Base-by-base conservation (phyloP, 2,113 vertebrate species). In the Xenopus laevis region DNA sequence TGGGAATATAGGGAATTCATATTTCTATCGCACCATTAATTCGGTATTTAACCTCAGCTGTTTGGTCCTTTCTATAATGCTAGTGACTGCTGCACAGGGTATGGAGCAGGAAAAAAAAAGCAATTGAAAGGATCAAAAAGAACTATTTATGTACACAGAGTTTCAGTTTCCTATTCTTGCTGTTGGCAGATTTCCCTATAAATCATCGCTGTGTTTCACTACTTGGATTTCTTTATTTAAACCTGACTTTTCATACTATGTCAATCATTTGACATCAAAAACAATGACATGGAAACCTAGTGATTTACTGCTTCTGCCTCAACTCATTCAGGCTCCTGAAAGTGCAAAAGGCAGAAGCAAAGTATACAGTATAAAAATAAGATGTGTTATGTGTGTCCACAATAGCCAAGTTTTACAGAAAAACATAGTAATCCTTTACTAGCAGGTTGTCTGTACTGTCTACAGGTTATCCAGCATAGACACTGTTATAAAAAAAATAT, bases 211-310 rank as follows among this genome's bases (percentile, higher is more conserved):
- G 27, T 53, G 23, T 64, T 44, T 65, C 17, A 66, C 30, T 16
- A 50, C 13, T 50, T 40, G 40, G 52, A 50, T 68, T 45, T 74
- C 11, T n/a, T 16, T 64, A 27, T 64, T 13, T 64, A 53, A 30
- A 40, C 23, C 53, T 53, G 33, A 40, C 6, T 40, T 40, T 40
- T 40, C 33, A 7, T 5, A 40, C 33, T 9, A 40, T 40, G 33
- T 7, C 33, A 40, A 40, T 40, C 33, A 40, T 40, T 40, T 40
- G 1, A 6, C 8, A 40, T 40, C 23, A 40, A 40, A 40, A 40
- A 40, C 33, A 40, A 40, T 40, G 33, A 40, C 33, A 40, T 40
- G 33, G 33, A 40, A 40, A 40, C 33, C 33, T 40, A 40, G 33
- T 40, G 33, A 9, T 4, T 40, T 7, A 5, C 33, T 40, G 6